Base-by-base conservation (phyloP, 2,888 invertebrate genomes). In the Drosophila bunnanda region DNA sequence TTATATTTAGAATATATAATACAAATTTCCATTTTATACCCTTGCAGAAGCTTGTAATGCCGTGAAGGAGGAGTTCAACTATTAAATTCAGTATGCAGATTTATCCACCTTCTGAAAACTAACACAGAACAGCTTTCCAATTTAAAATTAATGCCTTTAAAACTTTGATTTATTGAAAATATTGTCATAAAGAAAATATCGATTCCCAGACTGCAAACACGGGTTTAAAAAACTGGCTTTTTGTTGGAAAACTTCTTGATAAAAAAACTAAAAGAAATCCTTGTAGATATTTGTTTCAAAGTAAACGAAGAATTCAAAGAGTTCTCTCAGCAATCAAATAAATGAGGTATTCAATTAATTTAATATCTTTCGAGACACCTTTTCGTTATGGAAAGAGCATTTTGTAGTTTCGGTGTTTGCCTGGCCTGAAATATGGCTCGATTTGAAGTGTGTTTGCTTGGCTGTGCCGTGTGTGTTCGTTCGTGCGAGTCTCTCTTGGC, bases 371-470 rank as follows among this genome's bases (percentile, higher is more conserved):
- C 9, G 4, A 20, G 9, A 9, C 1, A 20, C 20, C 15, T 50
- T 9, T 50, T 50, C 2, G 13, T 13, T 20, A 20, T 9, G 2
- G 9, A 52, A 32, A 60, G 59, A 17, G 59, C 32, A 60, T 60
- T 60, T 13, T 13, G 7, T n/a, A 2, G 7, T n/a, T 12, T 55
- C 20, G 30, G 9, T 32, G 15, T 20, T 12, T 12, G 5, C 32
- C 32, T 20, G 20, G 8, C 20, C 50, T 52, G 22, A 52, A 22
- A 22, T 39, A 41, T n/a, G 22, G 22, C 25, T 43, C n/a, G 43
- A 36, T 43, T 34, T 65, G 36, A 48, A 64, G 62, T 62, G 48
- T n/a, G 46, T 67, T 52, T 34, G 50, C 22, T 52, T 34, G 32
- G 32, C 5, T 22, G 50, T 50, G 30, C 10, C n/a, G 28, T 12